Conservation (phyloP, 2,797 vertebrate species). For the Bryconaethiops microstoma region DNA sequence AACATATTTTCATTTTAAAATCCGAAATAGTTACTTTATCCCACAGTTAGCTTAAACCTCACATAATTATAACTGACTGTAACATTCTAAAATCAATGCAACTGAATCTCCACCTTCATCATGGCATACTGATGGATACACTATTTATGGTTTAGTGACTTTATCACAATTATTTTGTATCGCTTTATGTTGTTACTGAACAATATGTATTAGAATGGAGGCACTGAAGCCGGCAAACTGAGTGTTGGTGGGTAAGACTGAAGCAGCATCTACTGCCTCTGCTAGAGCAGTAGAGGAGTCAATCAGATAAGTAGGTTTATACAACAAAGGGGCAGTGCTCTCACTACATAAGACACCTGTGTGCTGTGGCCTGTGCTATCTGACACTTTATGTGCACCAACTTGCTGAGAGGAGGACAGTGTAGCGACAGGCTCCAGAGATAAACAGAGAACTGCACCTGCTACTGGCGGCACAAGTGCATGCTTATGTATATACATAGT, state of each 20-base stretch:
- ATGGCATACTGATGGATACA: not conserved
- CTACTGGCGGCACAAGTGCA: not conserved
- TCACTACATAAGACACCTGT: constrained; percentile 37
- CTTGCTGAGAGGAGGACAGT: constrained; percentile 37
- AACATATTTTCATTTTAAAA: no score
- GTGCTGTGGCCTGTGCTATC: constrained; percentile 37
- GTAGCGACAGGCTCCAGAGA: constrained; percentile 33
- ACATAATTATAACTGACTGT: no score
- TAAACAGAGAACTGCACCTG: constrained; percentile 28
- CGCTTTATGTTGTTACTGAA: not conserved
- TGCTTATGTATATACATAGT: not conserved
- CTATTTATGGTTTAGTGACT: not conserved
- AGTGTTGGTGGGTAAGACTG: not conserved
- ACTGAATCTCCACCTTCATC: not conserved
- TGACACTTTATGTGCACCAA: constrained; percentile 34
- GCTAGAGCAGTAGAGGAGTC: constrained; percentile 35
- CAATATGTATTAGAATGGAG: not conserved
- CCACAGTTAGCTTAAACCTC: no score
- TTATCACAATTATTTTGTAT: no score
- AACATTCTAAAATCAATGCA: no score
- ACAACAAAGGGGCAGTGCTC: constrained; percentile 26
- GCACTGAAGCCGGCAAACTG: not conserved
- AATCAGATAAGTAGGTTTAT: constrained; percentile 44
- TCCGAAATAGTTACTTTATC: no score
- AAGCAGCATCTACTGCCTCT: constrained; percentile 25